Evolutionary conservation across 2,888 invertebrate species (phyloP).

Genomic region (Margaritifera margaritifera): DNA sequence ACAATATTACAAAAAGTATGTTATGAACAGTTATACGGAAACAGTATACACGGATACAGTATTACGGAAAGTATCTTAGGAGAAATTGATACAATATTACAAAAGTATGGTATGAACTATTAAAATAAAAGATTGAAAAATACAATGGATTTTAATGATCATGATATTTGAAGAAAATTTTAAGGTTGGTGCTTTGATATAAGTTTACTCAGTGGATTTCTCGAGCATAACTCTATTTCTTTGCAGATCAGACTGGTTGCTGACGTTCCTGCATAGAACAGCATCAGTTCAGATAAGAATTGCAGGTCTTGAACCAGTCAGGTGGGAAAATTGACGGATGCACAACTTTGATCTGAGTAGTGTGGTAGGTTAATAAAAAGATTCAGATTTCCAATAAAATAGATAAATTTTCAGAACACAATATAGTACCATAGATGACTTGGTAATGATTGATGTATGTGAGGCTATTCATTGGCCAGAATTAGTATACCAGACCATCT

Average conservation of each 20-base stretch:
- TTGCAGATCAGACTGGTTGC: constrained; percentile 78
- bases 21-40: too few species aligned
- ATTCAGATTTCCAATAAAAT: too few species aligned
- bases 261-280: constrained; percentile 80
- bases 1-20: too few species aligned
- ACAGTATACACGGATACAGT: too few species aligned
- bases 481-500: background rate
- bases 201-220: background rate
- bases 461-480: too few species aligned
- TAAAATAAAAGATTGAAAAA: background rate
- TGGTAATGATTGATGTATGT: too few species aligned
- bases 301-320: constrained; percentile 78
- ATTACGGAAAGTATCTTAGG: too few species aligned
- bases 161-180: background rate
- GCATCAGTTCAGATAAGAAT: constrained; percentile 78
- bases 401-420: too few species aligned
- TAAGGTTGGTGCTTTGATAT: background rate
- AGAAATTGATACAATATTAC: too few species aligned
- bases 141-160: background rate
- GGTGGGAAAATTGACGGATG: constrained; percentile 76
- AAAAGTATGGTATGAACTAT: background rate
- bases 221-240: constrained; percentile 2
- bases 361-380: constrained; percentile 74
- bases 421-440: too few species aligned
- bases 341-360: constrained; percentile 78